Base-by-base conservation (phyloP, 53 echinoderm and acorn worm genomes). In the Astropecten irregularis region DNA sequence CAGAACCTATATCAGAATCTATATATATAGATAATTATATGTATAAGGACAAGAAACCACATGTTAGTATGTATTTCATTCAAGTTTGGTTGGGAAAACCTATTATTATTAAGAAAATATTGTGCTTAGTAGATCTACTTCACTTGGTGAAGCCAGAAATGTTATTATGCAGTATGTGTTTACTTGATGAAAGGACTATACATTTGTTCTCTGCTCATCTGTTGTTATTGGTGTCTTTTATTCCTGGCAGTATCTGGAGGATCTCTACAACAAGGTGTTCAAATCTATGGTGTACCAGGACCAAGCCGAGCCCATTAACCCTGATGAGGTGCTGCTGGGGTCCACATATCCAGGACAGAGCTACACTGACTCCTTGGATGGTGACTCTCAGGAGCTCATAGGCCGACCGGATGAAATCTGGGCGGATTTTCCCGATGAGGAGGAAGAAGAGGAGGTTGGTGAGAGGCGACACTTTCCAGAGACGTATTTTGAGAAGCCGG, bases 251-350 rank as follows among this genome's bases (percentile, higher is more conserved):
- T 79, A 46, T 46, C 32, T 79, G 48, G 79, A 62, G 31, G 79
- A 79, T 47, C 18, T 38, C 14, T 79, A 79, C 31, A 40, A 10
- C 4, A 29, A 30, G 42, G 32, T 16, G 23, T 8, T n/a, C 23
- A 69, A 67, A 32, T 5, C 31, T 15, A 57, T 46, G 22, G 9
- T 57, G 21, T 58, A 85, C 40, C 85, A 88, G 29, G 88, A 83
- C 13, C 85, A 88, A 27, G 93, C 90, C 0, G 93, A 90, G 66
- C 93, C 93, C 9, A 90, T 93, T 27, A 77, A 90, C 30, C 90
- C 93, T 1, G 58, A 71, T 4, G 93, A 93, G 63, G 93, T 93
- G 9, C 69, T 55, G 18, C 83, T 93, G 27, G 83, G 65, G 31
- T 25, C 28, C 10, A 29, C 56, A 16, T 37, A 37, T 22, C 40